Evolutionary conservation across 1,140 invertebrate species (phyloP), one percentile per base, ranked within the genome.

Genomic region (Riptortus pedestris): DNA sequence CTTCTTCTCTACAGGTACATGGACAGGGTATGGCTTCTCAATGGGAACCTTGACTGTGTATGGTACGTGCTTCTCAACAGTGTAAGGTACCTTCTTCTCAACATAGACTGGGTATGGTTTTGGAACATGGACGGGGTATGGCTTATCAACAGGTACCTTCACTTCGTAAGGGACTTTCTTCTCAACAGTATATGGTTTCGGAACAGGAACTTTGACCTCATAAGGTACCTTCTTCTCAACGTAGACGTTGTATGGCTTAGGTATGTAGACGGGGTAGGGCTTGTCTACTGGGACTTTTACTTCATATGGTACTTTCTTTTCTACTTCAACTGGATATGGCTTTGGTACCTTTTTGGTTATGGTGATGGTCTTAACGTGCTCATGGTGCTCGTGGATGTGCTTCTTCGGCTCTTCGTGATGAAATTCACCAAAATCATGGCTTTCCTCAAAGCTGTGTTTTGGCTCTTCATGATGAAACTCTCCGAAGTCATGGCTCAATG

Each of bases 21-120:
- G 69, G 18, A 86, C 83, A 62, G 82, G 79, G 67, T 81, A 80
- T 18, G 83, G 79, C 43, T 72, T 71, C 66, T 78, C 75, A 5
- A 84, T 80, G 24, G 77, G 82, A 67, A 79, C 83, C 70, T 85
- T 81, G 38, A 85, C 83, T 55, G 79, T 74, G 73, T 86, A 86
- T 29, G 85, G 84, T 11, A 72, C 70, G 0, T 73, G 71, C 67
- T 64, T 67, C 28, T 67, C 67, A 2, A 67, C 60, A 0, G 27
- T 22, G 31, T 88, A 88, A 14, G 85, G 81, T 63, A 83, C 75
- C 69, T 80, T 78, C 72, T 85, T 83, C 67, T 85, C 83, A 0
- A 84, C 81, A 0, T 81, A 73, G 2, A 84, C 82, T 14, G 80
- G 63, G 73, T 85, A 88, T 1, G 86, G 86, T 63, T 87, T 78